phyloP scores from a whole-genome alignment of 2,888 invertebrate genomes.

The Acrobasis repandana region DNA sequence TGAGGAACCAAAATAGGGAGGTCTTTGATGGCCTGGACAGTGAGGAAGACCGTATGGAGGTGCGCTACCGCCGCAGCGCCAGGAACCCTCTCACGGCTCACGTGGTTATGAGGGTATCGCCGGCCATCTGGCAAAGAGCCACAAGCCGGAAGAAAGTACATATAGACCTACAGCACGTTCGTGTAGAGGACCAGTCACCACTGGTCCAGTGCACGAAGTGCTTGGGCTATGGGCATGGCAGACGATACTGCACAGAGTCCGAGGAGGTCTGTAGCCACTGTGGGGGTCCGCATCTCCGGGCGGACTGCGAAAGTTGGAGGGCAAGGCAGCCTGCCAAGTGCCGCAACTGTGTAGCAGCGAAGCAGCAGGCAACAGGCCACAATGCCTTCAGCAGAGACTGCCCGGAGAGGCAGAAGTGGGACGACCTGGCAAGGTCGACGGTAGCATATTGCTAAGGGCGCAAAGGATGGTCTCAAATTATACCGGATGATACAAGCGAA shows the following conservation, averaged over 20 bases:
- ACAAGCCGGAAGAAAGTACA: background rate
- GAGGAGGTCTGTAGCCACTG: background rate
- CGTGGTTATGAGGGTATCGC: slow-evolving; percentile 24
- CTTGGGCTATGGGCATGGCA: slow-evolving; percentile 1
- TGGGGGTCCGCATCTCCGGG: background rate
- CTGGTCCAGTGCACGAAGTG: slow-evolving; percentile 4
- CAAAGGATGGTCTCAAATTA: background rate
- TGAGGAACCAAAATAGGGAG: slow-evolving; percentile 23
- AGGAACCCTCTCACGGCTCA: slow-evolving; percentile 27
- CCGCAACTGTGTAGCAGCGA: background rate
- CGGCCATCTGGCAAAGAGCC: slow-evolving; percentile 19
- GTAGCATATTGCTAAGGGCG: slow-evolving; percentile 28
- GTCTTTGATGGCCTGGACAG: background rate
- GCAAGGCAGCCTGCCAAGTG: background rate
- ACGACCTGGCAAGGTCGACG: background rate
- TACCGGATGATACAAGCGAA: background rate
- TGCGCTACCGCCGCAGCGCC: slow-evolving; percentile 20
- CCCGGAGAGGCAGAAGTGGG: slow-evolving; percentile 1
- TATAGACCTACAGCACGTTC: background rate
- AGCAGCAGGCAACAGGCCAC: slow-evolving; percentile 1
- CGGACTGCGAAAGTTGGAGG: background rate
- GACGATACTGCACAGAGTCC: background rate
- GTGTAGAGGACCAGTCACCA: slow-evolving; percentile 7
- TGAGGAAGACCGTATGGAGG: background rate
- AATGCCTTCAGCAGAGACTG: slow-evolving; percentile 27